These are phyloP conservation scores for Hiodon alosoides DNA, from an alignment of 2,113 vertebrate species.

Conservation along the genomic window DNA sequence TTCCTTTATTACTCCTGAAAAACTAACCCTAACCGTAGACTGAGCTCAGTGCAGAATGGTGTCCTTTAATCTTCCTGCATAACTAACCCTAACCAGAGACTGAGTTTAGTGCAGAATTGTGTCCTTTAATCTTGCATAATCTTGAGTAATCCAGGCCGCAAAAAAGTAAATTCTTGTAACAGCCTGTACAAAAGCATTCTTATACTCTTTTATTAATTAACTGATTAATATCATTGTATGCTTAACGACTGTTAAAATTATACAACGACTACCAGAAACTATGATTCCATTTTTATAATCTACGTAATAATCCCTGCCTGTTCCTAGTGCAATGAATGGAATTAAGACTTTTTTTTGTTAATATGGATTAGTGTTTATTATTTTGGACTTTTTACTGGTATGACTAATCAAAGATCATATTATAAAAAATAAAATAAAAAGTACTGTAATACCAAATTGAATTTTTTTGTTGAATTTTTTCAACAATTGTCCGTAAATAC, in stretches of 20 bases:
- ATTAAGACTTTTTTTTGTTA: background rate
- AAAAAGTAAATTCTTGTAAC: background rate
- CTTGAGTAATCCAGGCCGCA: background rate
- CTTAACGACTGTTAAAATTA: background rate
- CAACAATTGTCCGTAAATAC: background rate
- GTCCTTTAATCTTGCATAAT: conserved; percentile 6
- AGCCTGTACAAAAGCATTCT: background rate
- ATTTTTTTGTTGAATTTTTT: background rate
- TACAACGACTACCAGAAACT: background rate
- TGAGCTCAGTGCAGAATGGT: too few species aligned
- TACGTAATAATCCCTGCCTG: background rate
- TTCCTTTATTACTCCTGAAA: too few species aligned
- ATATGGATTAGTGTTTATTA: background rate
- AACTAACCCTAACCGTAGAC: too few species aligned
- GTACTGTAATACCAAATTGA: too few species aligned
- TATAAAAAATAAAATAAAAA: too few species aligned
- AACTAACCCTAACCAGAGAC: background rate
- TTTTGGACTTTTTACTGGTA: conserved; percentile 3
- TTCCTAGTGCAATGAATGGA: background rate
- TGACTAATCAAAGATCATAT: too few species aligned
- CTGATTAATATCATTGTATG: background rate
- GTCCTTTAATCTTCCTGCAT: too few species aligned
- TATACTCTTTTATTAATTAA: background rate
- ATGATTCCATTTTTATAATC: conserved; percentile 8
- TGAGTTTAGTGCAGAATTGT: conserved; percentile 8